Percentiles rank a stretch among this genome's conserved stretches.
Evolutionary conservation across 2,888 invertebrate genomes (phyloP).

Genomic region (Iselma pallidipennis): DNA sequence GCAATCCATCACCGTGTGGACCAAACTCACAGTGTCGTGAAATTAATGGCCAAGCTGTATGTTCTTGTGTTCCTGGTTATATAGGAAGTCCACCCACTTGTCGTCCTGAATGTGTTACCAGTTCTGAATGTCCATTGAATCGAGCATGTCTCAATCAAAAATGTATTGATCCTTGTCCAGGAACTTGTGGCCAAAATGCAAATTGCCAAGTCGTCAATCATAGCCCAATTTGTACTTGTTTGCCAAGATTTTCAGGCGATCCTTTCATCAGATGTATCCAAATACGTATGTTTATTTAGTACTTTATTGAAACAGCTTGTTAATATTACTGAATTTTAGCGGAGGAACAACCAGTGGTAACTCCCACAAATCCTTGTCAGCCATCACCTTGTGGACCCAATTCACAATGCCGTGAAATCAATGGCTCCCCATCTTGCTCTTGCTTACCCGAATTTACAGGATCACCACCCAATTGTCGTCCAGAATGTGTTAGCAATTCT

Average conservation of each 20-base stretch:
- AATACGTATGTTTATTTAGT: slow-evolving; percentile 37
- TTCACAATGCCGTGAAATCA: slow-evolving; percentile 61
- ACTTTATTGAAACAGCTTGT: not conserved
- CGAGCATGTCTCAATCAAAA: slow-evolving; percentile 70
- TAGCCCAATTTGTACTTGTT: slow-evolving; percentile 66
- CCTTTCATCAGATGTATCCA: slow-evolving; percentile 47
- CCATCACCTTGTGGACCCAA: slow-evolving; percentile 82
- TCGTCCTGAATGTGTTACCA: slow-evolving; percentile 69
- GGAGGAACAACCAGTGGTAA: slow-evolving; percentile 49
- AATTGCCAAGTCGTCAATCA: slow-evolving; percentile 70
- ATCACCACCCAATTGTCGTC: slow-evolving; percentile 72
- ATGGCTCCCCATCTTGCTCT: slow-evolving; percentile 73
- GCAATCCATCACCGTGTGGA: slow-evolving; percentile 74
- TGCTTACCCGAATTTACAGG: slow-evolving; percentile 73
- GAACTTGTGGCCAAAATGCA: slow-evolving; percentile 70
- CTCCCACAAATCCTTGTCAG: slow-evolving; percentile 64
- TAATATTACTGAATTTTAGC: not conserved
- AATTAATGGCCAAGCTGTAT: slow-evolving; percentile 67
- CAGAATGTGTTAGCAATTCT: slow-evolving; percentile 72
- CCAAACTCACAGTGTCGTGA: slow-evolving; percentile 70
- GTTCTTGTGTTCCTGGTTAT: slow-evolving; percentile 68
- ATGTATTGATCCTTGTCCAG: slow-evolving; percentile 73
- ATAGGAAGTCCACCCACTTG: slow-evolving; percentile 74
- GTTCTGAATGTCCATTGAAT: slow-evolving; percentile 69
- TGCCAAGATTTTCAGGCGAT: slow-evolving; percentile 63